Evolutionary conservation across 2,113 vertebrate genomes (phyloP).

Genomic region (Hemichromis elongatus): DNA sequence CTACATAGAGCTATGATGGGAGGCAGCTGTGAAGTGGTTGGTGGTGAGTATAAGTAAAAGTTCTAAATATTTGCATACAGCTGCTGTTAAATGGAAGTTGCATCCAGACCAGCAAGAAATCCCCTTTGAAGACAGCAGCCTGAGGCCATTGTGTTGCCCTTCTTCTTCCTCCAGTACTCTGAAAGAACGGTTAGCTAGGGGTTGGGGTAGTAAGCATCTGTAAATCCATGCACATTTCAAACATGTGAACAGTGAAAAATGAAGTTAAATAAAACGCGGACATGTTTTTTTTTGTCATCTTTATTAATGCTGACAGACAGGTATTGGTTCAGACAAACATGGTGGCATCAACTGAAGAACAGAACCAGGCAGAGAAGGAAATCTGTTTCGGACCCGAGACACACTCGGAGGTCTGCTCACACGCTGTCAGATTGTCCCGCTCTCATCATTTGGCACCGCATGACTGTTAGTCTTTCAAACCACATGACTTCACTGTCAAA

Average conservation of each 20-base stretch:
- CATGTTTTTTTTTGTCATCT: not conserved
- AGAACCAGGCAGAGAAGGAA: slow-evolving; percentile 36
- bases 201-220: not conserved
- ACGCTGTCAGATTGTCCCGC: slow-evolving; percentile 19
- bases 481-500: not conserved
- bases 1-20: too few species aligned
- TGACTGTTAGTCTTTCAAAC: not conserved
- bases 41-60: not conserved
- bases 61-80: not conserved
- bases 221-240: not conserved
- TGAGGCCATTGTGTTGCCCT: not conserved
- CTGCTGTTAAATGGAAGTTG: not conserved
- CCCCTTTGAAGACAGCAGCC: not conserved
- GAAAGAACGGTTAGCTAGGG: not conserved
- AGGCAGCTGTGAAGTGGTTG: too few species aligned
- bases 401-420: not conserved
- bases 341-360: slow-evolving; percentile 28
- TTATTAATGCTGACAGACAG: slow-evolving; percentile 54
- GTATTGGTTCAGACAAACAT: slow-evolving; percentile 42
- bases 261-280: not conserved
- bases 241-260: not conserved
- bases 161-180: not conserved
- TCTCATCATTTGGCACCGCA: not conserved
- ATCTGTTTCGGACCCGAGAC: not conserved
- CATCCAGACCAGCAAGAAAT: not conserved